Evolutionary conservation across 2,113 vertebrate genomes (phyloP).

Genomic region (Mesoclemmys tuberculata): DNA sequence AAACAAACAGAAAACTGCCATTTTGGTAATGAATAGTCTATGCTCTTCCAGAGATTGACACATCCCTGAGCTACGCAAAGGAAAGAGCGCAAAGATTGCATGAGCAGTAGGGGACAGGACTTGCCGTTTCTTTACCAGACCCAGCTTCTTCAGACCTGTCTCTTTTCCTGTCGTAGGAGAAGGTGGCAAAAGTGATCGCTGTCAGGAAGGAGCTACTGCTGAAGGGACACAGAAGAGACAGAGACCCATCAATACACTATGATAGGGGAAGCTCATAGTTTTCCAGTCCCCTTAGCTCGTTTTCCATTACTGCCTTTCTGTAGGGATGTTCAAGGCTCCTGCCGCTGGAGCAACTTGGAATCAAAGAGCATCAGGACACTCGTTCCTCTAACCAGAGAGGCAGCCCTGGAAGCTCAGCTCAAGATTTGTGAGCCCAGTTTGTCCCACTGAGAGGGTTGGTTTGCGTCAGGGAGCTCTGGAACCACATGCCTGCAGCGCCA

Average conservation of each 20-base stretch:
- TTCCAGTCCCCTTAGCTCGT: not conserved
- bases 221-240: accelerated
- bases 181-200: not conserved
- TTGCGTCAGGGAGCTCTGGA: not conserved
- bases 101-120: not conserved
- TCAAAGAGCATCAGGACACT: not conserved
- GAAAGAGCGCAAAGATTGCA: not conserved
- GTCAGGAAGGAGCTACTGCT: not conserved
- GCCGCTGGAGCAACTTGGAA: not conserved
- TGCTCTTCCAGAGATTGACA: not conserved
- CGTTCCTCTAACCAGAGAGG: not conserved
- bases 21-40: not conserved
- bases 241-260: accelerated
- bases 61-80: not conserved
- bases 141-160: not conserved
- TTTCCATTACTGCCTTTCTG: not conserved
- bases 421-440: not conserved
- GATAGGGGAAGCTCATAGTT: accelerated
- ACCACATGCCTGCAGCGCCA: not conserved
- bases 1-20: not conserved
- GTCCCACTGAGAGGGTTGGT: not conserved
- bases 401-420: not conserved
- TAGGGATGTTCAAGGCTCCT: not conserved
- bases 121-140: not conserved
- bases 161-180: not conserved